These are phyloP conservation scores for Mimumesa dahlbomi DNA, from an alignment of 2,888 invertebrate genomes.

Conservation along the genomic window DNA sequence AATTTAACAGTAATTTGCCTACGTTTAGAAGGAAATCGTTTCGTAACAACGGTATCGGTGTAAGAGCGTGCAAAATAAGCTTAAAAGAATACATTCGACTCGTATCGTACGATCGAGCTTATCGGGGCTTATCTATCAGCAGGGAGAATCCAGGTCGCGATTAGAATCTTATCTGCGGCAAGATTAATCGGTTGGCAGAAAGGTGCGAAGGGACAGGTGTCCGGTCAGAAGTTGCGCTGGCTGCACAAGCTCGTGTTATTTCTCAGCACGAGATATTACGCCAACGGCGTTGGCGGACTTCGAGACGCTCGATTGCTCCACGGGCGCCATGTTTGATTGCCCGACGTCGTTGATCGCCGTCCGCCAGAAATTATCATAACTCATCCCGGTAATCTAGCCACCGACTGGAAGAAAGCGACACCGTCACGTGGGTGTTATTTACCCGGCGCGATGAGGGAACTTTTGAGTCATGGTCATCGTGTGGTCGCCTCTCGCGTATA, in stretches of 20 bases:
- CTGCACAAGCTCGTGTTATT: neutral
- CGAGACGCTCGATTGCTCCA: constrained; percentile 72
- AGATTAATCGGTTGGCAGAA: constrained; percentile 37
- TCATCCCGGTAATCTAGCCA: constrained; percentile 73
- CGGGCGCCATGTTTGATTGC: constrained; percentile 78
- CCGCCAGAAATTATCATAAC: constrained; percentile 77
- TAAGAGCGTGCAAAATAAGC: neutral
- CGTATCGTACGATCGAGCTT: neutral
- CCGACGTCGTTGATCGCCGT: constrained; percentile 76
- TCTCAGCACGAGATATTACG: constrained; percentile 33
- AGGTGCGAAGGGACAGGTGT: constrained; percentile 47
- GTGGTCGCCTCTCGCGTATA: constrained; percentile 52
- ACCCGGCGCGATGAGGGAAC: constrained; percentile 61
- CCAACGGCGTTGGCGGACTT: constrained; percentile 72
- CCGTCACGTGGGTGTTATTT: constrained; percentile 70
- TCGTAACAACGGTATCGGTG: no score
- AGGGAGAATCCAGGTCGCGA: constrained; percentile 27
- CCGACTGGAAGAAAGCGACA: constrained; percentile 71
- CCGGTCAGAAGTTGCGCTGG: neutral
- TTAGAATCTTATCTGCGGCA: constrained; percentile 19
- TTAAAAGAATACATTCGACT: no score
- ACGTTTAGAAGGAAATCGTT: no score
- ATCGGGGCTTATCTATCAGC: constrained; percentile 34
- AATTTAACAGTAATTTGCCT: no score
- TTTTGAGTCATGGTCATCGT: constrained; percentile 65